Conservation (phyloP, 2,797 vertebrate species). For the Oceanodroma leucorhoa region DNA sequence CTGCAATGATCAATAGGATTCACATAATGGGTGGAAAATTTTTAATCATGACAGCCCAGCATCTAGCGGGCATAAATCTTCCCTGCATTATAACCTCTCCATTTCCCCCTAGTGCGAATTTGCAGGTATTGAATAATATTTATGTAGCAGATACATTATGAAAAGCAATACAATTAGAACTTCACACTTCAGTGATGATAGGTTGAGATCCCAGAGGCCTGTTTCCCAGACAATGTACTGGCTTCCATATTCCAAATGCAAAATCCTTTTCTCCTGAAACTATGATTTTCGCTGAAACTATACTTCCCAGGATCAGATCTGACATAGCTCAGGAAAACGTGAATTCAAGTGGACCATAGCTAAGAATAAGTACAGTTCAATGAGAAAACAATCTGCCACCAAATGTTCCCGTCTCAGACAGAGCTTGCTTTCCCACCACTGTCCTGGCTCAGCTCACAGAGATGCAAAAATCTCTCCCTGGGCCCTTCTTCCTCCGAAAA, state of each 20-base stretch:
- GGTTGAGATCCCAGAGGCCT: slow-evolving; percentile 48
- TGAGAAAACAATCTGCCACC: not conserved
- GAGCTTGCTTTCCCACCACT: not conserved
- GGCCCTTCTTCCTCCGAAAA: not conserved
- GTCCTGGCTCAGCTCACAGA: not conserved
- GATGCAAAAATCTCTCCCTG: not conserved
- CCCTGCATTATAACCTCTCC: slow-evolving; percentile 64
- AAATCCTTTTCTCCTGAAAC: not conserved
- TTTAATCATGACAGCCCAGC: slow-evolving; percentile 75
- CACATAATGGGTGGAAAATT: slow-evolving; percentile 76
- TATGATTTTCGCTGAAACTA: not conserved
- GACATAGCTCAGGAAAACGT: not conserved
- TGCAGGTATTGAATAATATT: slow-evolving; percentile 65
- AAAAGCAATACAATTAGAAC: slow-evolving; percentile 67
- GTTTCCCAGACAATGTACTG: slow-evolving; percentile 24
- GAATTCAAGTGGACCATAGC: not conserved
- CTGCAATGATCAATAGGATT: slow-evolving; percentile 78
- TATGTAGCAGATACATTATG: slow-evolving; percentile 55
- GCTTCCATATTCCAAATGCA: not conserved
- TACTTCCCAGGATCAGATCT: not conserved
- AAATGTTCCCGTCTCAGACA: not conserved
- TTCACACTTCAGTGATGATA: slow-evolving; percentile 62
- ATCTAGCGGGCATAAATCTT: slow-evolving; percentile 72
- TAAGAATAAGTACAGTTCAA: not conserved
- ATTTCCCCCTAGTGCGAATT: slow-evolving; percentile 62